Conservation (phyloP, 2,888 invertebrate genomes). For the Steinernema scapterisci region DNA sequence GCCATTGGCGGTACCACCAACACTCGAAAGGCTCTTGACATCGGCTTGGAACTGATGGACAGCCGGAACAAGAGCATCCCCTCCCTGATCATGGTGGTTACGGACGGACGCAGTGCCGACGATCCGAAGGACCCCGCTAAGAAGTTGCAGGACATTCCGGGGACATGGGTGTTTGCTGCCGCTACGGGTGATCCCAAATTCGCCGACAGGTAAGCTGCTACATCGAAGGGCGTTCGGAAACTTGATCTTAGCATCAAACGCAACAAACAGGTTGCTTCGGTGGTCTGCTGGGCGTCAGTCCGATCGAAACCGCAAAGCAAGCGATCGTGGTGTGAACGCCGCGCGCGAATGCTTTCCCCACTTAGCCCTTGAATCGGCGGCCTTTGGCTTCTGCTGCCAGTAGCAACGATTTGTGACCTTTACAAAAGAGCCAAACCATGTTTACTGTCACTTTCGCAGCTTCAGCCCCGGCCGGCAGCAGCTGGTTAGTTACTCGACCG, state of each 20-base stretch:
- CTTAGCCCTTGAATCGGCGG: background rate
- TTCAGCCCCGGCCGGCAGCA: background rate
- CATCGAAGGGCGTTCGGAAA: background rate
- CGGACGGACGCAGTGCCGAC: conserved; percentile 60
- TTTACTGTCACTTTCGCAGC: conserved; percentile 20
- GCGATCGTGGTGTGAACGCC: conserved; percentile 1
- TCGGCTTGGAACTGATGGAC: conserved; percentile 58
- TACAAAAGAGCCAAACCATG: background rate
- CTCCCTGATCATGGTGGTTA: conserved; percentile 63
- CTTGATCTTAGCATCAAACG: conserved; percentile 1
- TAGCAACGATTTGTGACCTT: background rate
- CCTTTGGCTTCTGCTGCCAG: background rate
- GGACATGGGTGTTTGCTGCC: conserved; percentile 64
- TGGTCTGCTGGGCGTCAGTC: background rate
- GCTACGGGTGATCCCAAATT: conserved; percentile 62
- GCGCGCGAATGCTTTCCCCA: background rate
- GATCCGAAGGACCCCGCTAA: conserved; percentile 55
- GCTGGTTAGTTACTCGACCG: conserved; percentile 20
- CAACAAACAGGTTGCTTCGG: conserved; percentile 22
- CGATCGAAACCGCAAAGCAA: conserved; percentile 17
- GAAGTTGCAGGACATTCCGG: conserved; percentile 47
- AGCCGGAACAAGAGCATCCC: conserved; percentile 58
- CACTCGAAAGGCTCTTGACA: conserved; percentile 59
- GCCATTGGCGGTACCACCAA: conserved; percentile 64
- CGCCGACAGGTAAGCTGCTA: conserved; percentile 53